Evolutionary conservation across 2,113 vertebrate genomes (phyloP).

Genomic region (Oreochromis aureus): DNA sequence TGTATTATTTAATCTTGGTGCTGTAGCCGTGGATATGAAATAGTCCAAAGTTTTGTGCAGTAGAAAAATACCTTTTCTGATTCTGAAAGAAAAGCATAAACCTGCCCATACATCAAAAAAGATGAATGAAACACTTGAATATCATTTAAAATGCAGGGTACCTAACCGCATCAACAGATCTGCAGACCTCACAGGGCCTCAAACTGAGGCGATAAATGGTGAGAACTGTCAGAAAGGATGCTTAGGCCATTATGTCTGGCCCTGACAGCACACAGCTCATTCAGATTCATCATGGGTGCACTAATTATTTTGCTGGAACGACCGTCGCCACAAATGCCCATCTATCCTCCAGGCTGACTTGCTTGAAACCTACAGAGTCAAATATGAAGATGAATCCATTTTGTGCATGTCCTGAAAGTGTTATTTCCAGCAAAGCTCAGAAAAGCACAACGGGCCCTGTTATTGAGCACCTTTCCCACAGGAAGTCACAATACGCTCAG

Average conservation of each 20-base stretch:
- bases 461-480: slow-evolving; percentile 42
- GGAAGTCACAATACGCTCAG: slow-evolving; percentile 18
- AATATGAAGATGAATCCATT: not conserved
- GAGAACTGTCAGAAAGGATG: not conserved
- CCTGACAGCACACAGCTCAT: not conserved
- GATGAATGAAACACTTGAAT: not conserved
- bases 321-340: not conserved
- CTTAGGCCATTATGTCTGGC: not conserved
- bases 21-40: not conserved
- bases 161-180: not conserved
- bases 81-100: not conserved
- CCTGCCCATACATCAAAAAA: not conserved
- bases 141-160: not conserved
- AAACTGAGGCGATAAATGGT: not conserved
- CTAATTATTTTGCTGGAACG: not conserved
- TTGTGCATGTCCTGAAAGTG: not conserved
- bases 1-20: not conserved
- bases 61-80: not conserved
- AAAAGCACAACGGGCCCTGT: not conserved
- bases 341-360: not conserved
- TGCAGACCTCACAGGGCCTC: not conserved
- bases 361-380: not conserved
- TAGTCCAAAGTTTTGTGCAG: not conserved
- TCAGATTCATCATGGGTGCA: not conserved
- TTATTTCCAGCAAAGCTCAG: not conserved